Evolutionary conservation across 2,113 vertebrate species (phyloP), one percentile per base, ranked within the genome.

Genomic region (Scortum barcoo): DNA sequence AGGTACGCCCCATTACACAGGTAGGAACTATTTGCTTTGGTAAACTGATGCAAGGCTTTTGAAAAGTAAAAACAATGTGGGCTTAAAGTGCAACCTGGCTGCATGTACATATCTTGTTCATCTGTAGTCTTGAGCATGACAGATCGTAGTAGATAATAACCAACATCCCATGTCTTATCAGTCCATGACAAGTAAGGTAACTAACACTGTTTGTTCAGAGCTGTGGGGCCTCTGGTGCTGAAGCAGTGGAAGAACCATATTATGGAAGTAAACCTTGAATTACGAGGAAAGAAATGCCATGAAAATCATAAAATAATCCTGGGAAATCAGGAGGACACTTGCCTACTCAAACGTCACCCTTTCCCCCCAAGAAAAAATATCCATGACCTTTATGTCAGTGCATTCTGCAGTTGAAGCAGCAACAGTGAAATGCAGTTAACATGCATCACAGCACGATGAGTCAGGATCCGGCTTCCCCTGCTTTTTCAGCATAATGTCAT

Each of bases 1-100:
- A 99, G 97, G 98, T 99, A 86, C 9, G 77, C 56, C 54, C 26
- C 2, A 6, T 57, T 30, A 83, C n/a, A 44, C 66, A 73, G 42
- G 12, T 16, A 60, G n/a, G 28, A 50, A 33, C 50, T 57, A 30
- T 6, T 20, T 33, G 12, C 9, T 58, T 30, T 28, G 17, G 28
- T n/a, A 22, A 28, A 77, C 5, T 2, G 54, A 36, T 36, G 12
- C 16, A 19, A 30, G 3, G 3, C 1, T 7, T 30, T 46, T 26
- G 7, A 61, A 26, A 20, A 14, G 8, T 9, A 33, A 38, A 44
- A 13, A 33, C 12, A 24, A 57, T 44, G 12, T 42, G 69, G 19
- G n/a, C 50, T 57, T 6, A 16, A 8, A 5, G n/a, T 42, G 16
- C 38, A 24, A 1, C 58, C 14, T 30, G 20, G 50, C 46, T 72